A percentile compares a stretch with the other conserved stretches of the same genome.
Conservation (phyloP, 1,140 invertebrate genomes). For the Armadillidium nasatum region DNA sequence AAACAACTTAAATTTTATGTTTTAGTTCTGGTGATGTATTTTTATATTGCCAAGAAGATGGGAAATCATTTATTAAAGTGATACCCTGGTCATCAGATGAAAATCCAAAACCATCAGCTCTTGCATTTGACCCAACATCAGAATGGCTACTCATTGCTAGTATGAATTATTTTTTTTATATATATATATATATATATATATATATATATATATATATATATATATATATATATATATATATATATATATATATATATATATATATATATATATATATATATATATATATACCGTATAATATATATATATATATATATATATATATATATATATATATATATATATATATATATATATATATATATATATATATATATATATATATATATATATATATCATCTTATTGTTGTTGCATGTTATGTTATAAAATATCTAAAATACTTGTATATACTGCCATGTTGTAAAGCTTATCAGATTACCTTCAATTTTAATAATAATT, state of each 20-base stretch:
- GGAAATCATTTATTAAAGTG: background rate
- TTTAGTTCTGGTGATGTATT: constrained; percentile 1
- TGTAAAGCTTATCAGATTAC: no score
- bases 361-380: background rate
- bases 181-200: constrained; percentile 4
- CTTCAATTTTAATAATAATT: no score
- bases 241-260: constrained; percentile 6
- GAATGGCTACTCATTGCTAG: constrained; percentile 42
- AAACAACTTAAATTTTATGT: background rate
- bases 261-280: background rate
- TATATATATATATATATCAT: no score
- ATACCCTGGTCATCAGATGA: constrained; percentile 39
- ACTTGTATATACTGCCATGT: no score
- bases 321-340: background rate
- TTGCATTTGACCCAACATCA: constrained; percentile 41
- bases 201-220: constrained; percentile 2
- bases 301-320: constrained; percentile 6
- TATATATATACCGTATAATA: background rate
- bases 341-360: background rate
- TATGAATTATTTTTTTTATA: constrained; percentile 22
- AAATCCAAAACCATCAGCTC: constrained; percentile 33
- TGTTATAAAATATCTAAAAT: no score
- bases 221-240: constrained; percentile 6
- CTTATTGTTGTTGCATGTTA: no score
- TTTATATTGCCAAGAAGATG: constrained; percentile 1